A percentile compares a stretch with the other conserved stretches of the same genome.
These are phyloP conservation scores for Oscheius sp. DNA, from an alignment of 2,888 invertebrate species.

Conservation along the genomic window DNA sequence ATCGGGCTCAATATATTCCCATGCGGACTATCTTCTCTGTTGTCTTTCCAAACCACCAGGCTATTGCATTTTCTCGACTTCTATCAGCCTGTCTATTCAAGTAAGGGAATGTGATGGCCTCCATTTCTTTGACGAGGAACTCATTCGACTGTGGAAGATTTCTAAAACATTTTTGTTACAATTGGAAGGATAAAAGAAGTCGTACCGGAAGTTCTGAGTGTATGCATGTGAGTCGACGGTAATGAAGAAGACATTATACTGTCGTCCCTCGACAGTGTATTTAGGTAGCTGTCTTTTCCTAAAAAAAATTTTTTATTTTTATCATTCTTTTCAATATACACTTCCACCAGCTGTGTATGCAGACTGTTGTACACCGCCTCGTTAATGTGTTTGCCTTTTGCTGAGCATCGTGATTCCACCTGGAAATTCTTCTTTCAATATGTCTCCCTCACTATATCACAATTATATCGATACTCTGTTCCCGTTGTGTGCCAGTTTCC, in stretches of 20 bases:
- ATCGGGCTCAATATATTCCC: background rate
- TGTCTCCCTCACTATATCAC: slow-evolving; percentile 8
- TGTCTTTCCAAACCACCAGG: slow-evolving; percentile 13
- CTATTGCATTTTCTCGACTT: slow-evolving; percentile 9
- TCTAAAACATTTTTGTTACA: background rate
- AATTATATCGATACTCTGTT: background rate
- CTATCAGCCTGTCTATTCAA: background rate
- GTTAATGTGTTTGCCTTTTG: background rate
- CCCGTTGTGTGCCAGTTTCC: background rate
- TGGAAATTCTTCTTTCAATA: background rate
- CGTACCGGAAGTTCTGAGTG: slow-evolving; percentile 13
- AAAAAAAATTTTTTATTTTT: background rate
- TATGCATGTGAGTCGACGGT: slow-evolving; percentile 5
- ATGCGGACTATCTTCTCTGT: background rate
- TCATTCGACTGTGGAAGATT: slow-evolving; percentile 1
- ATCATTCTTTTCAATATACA: background rate
- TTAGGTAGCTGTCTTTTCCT: background rate
- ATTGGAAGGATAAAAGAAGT: too few relatives aligned
- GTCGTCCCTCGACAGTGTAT: background rate
- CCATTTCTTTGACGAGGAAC: slow-evolving; percentile 8
- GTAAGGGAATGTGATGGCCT: slow-evolving; percentile 6
- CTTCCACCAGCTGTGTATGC: slow-evolving; percentile 13
- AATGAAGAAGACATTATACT: slow-evolving; percentile 13
- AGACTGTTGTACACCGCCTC: background rate
- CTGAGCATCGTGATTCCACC: slow-evolving; percentile 7